Percentiles rank a stretch among this genome's conserved stretches.
Evolutionary conservation across 2,797 vertebrate genomes (phyloP).

Genomic region (Typhlichthys eigenmanni): DNA sequence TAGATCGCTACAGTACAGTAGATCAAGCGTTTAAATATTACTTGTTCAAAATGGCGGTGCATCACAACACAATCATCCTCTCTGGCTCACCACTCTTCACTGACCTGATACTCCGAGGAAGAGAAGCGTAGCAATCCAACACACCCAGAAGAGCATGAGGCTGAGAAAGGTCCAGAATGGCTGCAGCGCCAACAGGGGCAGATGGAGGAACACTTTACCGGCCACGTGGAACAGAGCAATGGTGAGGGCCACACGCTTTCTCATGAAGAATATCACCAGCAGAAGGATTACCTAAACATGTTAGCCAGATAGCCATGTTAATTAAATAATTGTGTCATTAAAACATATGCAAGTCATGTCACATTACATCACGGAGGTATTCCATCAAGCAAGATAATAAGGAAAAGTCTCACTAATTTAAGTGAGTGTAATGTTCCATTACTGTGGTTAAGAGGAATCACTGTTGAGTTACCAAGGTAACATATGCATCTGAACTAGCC

Average conservation of each 20-base stretch:
- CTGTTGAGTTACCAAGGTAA: too few species aligned
- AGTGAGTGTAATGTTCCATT: too few species aligned
- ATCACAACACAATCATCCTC: not conserved
- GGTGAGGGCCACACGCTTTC: conserved; percentile 93
- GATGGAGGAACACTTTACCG: conserved; percentile 92
- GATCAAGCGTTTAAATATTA: too few species aligned
- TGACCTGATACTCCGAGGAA: conserved; percentile 93
- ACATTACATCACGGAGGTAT: not conserved
- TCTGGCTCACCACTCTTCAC: not conserved
- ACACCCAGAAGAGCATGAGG: conserved; percentile 93
- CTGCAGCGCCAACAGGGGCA: conserved; percentile 91
- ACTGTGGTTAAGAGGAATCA: too few species aligned
- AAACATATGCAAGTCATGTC: not conserved
- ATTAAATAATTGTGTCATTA: not conserved
- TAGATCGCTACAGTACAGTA: too few species aligned
- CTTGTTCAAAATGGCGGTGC: not conserved
- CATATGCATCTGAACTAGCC: too few species aligned
- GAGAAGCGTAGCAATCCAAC: conserved; percentile 92
- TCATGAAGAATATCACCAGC: conserved; percentile 93
- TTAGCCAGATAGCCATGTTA: not conserved
- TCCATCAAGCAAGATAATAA: too few species aligned
- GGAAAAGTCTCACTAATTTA: too few species aligned
- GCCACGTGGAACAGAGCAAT: conserved; percentile 96
- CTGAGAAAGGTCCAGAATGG: conserved; percentile 96
- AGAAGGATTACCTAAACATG: conserved; percentile 84